A percentile compares a stretch with the other conserved stretches of the same genome.
phyloP scores from a whole-genome alignment of 1,140 invertebrate species.

The Sesamia nonagrioides region DNA sequence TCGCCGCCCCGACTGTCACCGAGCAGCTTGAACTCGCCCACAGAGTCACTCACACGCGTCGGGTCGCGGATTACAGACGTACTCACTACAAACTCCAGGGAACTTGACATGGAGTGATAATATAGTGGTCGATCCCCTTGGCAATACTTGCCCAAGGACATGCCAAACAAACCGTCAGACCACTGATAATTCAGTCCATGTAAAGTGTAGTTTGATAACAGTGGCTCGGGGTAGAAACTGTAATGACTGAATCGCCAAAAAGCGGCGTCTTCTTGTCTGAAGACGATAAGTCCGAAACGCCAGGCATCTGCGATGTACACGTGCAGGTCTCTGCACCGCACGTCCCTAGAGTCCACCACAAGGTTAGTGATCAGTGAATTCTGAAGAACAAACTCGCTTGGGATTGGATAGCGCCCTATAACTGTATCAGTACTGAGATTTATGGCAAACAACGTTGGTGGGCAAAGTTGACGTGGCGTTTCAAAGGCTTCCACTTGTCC shows the following conservation, averaged over 20 bases:
- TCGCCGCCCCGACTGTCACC: slow-evolving; percentile 89
- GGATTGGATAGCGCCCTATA: slow-evolving; percentile 89
- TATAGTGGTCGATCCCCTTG: slow-evolving; percentile 90
- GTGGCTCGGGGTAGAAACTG: slow-evolving; percentile 92
- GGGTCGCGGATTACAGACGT: slow-evolving; percentile 90
- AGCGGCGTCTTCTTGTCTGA: slow-evolving; percentile 89
- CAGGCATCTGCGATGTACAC: slow-evolving; percentile 93
- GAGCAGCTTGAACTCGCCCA: slow-evolving; percentile 90
- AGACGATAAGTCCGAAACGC: slow-evolving; percentile 92
- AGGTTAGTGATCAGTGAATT: slow-evolving; percentile 93
- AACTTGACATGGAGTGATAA: slow-evolving; percentile 94
- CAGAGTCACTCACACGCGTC: slow-evolving; percentile 85
- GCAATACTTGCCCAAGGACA: slow-evolving; percentile 90
- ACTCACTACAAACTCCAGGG: slow-evolving; percentile 91
- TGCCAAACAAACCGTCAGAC: slow-evolving; percentile 93
- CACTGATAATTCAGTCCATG: slow-evolving; percentile 93
- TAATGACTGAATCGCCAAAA: slow-evolving; percentile 93
- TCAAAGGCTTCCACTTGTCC: slow-evolving; percentile 91
- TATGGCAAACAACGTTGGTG: slow-evolving; percentile 92
- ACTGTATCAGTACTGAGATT: slow-evolving; percentile 90
- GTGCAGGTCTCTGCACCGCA: slow-evolving; percentile 90
- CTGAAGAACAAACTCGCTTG: slow-evolving; percentile 90
- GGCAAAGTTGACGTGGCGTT: slow-evolving; percentile 90
- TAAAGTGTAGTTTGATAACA: slow-evolving; percentile 90
- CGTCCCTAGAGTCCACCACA: slow-evolving; percentile 90